These are phyloP conservation scores for Liodrosophila aerea DNA, from an alignment of 2,888 invertebrate genomes.

Conservation along the genomic window DNA sequence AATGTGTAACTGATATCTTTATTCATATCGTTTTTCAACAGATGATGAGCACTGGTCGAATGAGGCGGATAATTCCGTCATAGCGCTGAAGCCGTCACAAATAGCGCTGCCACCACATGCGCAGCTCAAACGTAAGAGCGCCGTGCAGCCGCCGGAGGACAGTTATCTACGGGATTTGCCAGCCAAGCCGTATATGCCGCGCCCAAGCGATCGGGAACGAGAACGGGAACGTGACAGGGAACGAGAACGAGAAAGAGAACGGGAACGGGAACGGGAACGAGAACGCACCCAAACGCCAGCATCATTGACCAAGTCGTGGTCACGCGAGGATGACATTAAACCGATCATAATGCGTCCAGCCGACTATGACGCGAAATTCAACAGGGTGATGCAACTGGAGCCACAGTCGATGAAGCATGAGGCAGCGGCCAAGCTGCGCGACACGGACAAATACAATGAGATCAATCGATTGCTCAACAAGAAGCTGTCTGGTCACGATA, in stretches of 20 bases:
- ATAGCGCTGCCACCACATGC: conserved; percentile 77
- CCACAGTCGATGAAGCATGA: conserved; percentile 55
- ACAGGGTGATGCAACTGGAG: conserved; percentile 79
- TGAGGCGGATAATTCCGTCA: conserved; percentile 82
- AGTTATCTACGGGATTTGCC: conserved; percentile 81
- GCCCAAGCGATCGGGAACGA: conserved; percentile 52
- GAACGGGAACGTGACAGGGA: conserved; percentile 33
- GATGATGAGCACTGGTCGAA: conserved; percentile 82
- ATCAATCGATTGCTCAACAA: conserved; percentile 79
- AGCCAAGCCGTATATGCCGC: conserved; percentile 80
- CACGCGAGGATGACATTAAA: conserved; percentile 81
- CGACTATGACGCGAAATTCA: conserved; percentile 81
- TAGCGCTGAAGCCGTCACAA: conserved; percentile 81
- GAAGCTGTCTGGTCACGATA: conserved; percentile 65
- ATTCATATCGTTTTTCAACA: too few relatives aligned
- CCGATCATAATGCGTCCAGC: conserved; percentile 81
- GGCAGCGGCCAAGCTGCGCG: conserved; percentile 61
- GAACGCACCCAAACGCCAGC: conserved; percentile 57
- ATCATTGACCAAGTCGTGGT: conserved; percentile 69
- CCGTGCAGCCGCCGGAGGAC: conserved; percentile 80
- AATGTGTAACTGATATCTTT: too few relatives aligned
- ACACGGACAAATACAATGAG: conserved; percentile 80
- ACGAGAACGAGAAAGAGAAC: conserved; percentile 31
- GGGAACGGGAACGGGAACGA: conserved; percentile 45
- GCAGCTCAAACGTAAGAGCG: conserved; percentile 80